Evolutionary conservation across 2,797 vertebrate species (phyloP).

Genomic region (Echeneis naucrates): DNA sequence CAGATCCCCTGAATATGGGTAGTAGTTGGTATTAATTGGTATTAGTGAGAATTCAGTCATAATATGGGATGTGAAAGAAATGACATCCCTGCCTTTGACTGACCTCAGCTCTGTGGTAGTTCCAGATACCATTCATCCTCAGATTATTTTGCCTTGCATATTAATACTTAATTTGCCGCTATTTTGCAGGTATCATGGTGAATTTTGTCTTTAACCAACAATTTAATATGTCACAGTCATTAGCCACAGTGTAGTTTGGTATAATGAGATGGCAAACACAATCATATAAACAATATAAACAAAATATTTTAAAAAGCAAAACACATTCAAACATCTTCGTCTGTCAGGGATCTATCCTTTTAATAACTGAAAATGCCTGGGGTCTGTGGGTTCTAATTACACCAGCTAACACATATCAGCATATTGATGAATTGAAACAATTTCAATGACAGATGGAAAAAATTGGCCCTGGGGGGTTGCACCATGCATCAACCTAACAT

Average conservation of each 20-base stretch:
- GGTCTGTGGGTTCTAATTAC: conserved; percentile 42
- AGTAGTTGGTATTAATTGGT: not conserved
- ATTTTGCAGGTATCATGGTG: not conserved
- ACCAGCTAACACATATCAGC: conserved; percentile 41
- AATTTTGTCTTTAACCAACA: not conserved
- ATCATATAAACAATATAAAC: not conserved
- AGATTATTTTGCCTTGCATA: not conserved
- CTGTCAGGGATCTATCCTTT: conserved; percentile 7
- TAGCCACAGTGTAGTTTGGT: not conserved
- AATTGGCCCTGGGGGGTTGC: not conserved
- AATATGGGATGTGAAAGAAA: not conserved
- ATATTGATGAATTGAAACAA: conserved; percentile 45
- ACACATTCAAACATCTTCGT: conserved; percentile 18
- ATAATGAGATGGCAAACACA: not conserved
- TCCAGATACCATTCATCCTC: not conserved
- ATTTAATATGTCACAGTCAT: not conserved
- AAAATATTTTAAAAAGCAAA: conserved; percentile 10
- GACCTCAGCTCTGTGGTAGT: not conserved
- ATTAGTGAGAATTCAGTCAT: too few relatives aligned
- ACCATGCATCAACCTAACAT: conserved; percentile 26
- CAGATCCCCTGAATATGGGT: not conserved
- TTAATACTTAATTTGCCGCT: not conserved
- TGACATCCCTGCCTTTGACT: not conserved
- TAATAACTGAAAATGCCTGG: conserved; percentile 11
- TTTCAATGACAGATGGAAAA: conserved; percentile 43